These are phyloP conservation scores for Procambarus clarkii DNA, from an alignment of 1,140 invertebrate genomes.

Conservation along the genomic window DNA sequence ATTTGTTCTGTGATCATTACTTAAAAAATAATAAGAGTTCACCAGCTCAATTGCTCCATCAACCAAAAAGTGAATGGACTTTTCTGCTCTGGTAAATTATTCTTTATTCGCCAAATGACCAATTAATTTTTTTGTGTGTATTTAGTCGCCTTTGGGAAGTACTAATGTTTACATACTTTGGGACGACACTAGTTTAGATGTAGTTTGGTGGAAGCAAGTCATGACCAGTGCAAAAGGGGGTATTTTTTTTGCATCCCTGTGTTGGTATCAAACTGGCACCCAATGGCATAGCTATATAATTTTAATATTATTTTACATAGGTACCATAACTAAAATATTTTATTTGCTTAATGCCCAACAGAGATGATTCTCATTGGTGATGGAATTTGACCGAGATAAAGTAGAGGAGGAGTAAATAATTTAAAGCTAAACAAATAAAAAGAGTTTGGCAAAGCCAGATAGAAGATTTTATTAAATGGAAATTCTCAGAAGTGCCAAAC, in stretches of 20 bases:
- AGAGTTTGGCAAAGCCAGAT: neutral
- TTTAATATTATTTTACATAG: constrained; percentile 56
- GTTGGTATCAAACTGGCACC: constrained; percentile 54
- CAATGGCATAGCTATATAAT: constrained; percentile 59
- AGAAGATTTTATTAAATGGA: constrained; percentile 1
- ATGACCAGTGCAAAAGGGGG: constrained; percentile 46
- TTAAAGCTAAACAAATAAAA: neutral
- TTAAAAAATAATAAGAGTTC: constrained; percentile 47
- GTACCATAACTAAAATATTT: constrained; percentile 18
- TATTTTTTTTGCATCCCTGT: constrained; percentile 23
- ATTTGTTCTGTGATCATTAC: constrained; percentile 67
- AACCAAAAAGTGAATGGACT: constrained; percentile 62
- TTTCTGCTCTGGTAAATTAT: constrained; percentile 38
- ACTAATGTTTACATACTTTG: constrained; percentile 51
- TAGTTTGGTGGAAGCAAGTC: constrained; percentile 58
- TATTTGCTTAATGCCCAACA: constrained; percentile 51
- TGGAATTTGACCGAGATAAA: constrained; percentile 21
- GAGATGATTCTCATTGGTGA: constrained; percentile 47
- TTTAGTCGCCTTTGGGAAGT: constrained; percentile 38
- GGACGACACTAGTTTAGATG: constrained; percentile 56
- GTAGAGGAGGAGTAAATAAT: neutral
- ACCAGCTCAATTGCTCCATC: constrained; percentile 44
- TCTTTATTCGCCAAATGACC: constrained; percentile 61
- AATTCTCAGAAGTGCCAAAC: constrained; percentile 22
- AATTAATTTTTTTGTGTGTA: constrained; percentile 46